Evolutionary conservation across 2,113 vertebrate species (phyloP).

Genomic region (human): GRCh38 chr3:54141001-54141500

Average conservation of each 20-base stretch:
- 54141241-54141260: neutral
- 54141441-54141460: neutral
- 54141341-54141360: accelerated
- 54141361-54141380: neutral
- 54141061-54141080: neutral
- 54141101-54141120: neutral
- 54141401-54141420: neutral
- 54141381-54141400: neutral
- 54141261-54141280: neutral
- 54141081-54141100: accelerated
- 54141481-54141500: neutral
- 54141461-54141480: neutral
- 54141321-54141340: neutral
- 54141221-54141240: neutral
- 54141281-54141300: neutral
- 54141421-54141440: neutral
- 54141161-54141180: neutral
- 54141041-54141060: neutral
- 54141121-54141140: neutral
- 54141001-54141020: neutral
- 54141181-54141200: neutral
- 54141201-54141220: neutral
- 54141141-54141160: neutral
- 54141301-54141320: neutral
- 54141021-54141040: neutral